Evolutionary conservation across 2,113 vertebrate species (phyloP).

Genomic region (Hippocampus comes): DNA sequence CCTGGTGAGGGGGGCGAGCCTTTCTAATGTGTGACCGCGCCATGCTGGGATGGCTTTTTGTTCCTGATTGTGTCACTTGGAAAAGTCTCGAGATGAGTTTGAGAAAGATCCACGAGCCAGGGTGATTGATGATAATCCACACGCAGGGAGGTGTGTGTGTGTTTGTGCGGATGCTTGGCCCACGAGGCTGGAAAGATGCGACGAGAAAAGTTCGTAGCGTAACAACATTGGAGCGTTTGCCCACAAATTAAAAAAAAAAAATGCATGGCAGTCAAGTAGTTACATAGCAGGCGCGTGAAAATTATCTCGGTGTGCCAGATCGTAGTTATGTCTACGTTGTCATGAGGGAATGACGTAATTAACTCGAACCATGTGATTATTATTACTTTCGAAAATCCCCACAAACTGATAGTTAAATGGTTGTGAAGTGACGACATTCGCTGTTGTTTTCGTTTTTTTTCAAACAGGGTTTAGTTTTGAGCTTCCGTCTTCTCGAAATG

Average conservation of each 20-base stretch:
- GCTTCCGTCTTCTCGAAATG: too few species aligned
- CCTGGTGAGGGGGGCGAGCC: not conserved
- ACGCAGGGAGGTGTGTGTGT: slow-evolving; percentile 7
- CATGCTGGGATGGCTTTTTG: slow-evolving; percentile 45
- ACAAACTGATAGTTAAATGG: not conserved
- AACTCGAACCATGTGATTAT: not conserved
- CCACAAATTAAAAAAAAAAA: not conserved
- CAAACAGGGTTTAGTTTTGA: too few species aligned
- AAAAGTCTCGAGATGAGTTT: slow-evolving; percentile 2
- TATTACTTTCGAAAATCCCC: too few species aligned
- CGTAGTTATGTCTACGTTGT: not conserved
- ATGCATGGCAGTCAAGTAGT: too few species aligned
- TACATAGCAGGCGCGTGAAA: not conserved
- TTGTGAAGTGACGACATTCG: not conserved
- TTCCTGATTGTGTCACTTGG: slow-evolving; percentile 10
- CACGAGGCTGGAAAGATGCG: not conserved
- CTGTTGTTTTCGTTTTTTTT: too few species aligned
- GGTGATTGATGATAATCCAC: slow-evolving; percentile 33
- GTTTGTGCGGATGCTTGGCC: not conserved
- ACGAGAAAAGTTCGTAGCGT: not conserved
- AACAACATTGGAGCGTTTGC: not conserved
- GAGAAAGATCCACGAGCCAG: not conserved
- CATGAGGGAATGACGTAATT: not conserved
- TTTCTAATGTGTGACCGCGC: slow-evolving; percentile 47
- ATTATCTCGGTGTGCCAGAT: not conserved